Conservation (phyloP, 2,113 vertebrate species). For the Spermophilus dauricus region DNA sequence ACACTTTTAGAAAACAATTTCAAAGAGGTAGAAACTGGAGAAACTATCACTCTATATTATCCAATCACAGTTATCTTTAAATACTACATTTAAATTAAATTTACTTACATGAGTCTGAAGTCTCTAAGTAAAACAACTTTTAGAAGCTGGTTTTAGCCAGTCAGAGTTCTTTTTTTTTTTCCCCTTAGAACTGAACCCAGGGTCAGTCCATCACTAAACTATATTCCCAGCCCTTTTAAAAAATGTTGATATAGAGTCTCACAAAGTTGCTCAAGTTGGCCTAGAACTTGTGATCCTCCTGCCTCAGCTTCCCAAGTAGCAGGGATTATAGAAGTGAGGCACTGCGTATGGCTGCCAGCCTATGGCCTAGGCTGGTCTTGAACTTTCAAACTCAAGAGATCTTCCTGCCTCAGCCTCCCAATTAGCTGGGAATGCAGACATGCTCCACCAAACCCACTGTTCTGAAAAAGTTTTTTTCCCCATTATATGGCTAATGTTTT, state of each 20-base stretch:
- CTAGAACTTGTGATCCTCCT: neutral
- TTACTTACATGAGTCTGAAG: neutral
- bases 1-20: slow-evolving; percentile 18
- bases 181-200: neutral
- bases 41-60: neutral
- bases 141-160: neutral
- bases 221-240: neutral
- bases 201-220: neutral
- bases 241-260: neutral
- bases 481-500: neutral
- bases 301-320: neutral
- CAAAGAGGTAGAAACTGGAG: slow-evolving; percentile 33
- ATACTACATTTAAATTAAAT: neutral
- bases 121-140: neutral
- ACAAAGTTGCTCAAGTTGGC: neutral
- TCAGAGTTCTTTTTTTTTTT: too few relatives aligned
- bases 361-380: neutral
- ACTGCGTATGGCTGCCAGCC: neutral
- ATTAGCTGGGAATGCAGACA: too few relatives aligned
- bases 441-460: neutral
- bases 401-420: neutral
- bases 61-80: neutral
- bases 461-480: neutral
- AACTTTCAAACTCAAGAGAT: neutral
- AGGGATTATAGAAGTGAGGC: neutral